Evolutionary conservation across 2,797 vertebrate genomes (phyloP), one percentile per base, ranked within the genome.

Genomic region (Distichodus sexfasciatus): DNA sequence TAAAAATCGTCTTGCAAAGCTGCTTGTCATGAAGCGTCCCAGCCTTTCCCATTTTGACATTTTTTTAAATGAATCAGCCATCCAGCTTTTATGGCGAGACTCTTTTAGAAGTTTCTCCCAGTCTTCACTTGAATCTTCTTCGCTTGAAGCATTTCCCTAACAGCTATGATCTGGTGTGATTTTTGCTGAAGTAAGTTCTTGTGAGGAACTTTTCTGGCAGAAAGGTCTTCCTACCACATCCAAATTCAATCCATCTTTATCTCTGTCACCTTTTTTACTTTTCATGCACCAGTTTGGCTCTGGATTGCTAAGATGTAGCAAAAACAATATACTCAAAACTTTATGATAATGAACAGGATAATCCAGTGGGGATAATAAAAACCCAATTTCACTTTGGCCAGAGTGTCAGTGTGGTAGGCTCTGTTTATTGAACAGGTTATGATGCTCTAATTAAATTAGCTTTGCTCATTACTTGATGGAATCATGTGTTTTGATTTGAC

Each of bases 131-230:
- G 23, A 50, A 53, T 50, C 19, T n/a, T n/a, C n/a, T n/a, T n/a
- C n/a, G n/a, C n/a, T n/a, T n/a, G n/a, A n/a, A n/a, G n/a, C 36
- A 68, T 38, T 14, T 47, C 33, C 35, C 11, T 57, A 51, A 57
- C 55, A 41, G 24, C n/a, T 3, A 14, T 28, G 58, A 33, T 69
- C 36, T 53, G 24, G 57, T 74, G 50, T 55, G 35, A 53, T 60
- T 53, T n/a, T 61, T 66, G 46, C 46, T 65, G 53, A 58, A 71
- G 24, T 35, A 48, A 29, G 24, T 35, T 12, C 2, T 6, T 24
- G 19, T 58, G 9, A 50, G 41, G 14, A 12, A 6, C 33, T 58
- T 48, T 50, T 64, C 50, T 57, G 14, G 59, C 31, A 47, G 4
- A 9, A 31, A 0, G 1, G 2, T 40, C 24, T 31, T 40, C 44